Base-by-base conservation (phyloP, 2,113 vertebrate species). In the Nanorana parkeri region DNA sequence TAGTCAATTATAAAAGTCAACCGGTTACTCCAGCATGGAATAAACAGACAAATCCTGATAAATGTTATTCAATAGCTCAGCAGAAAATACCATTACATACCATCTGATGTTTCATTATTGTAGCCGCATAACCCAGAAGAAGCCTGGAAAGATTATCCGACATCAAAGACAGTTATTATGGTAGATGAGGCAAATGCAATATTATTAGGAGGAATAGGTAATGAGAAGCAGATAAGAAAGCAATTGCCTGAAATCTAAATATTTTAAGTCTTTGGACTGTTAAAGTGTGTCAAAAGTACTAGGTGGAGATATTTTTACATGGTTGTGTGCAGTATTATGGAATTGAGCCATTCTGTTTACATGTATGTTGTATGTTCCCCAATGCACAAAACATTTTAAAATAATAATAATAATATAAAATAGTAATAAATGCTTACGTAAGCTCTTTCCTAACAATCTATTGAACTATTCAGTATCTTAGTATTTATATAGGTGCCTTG, bases 31-130 rank as follows among this genome's bases (percentile, higher is more conserved):
- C 20, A 65, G 17, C 24, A 36, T 74, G 23, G 24, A 29, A 20
- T 23, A 26, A 61, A 77, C 41, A 47, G 41, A 47, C 8, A 47
- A n/a, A 47, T 47, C 36, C 11, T 17, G 20, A 77, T 77, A 77
- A 20, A 64, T 77, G 32, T 66, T 41, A 28, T 28, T 26, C 61
- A 52, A 47, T 65, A 28, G 61, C 61, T 32, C 55, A 60, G 72
- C 55, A 74, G 24, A 74, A 74, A 74, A 74, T 74, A 60, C 72
- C 72, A 65, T 77, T 77, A 54, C 60, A 52, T 66, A 64, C 23
- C 23, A 52, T 65, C 60, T 51, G 60, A 77, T 54, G 36, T 54
- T 65, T 65, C 20, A 74, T 60, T 74, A 8, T 24, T 17, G 23
- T 61, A 28, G 71, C 36, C n/a, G 41, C 61, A 66, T 77, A 66